Evolutionary conservation across 92 coral and sea anemone genomes (phyloP).

Genomic region (Chrysogorgia sp.): DNA sequence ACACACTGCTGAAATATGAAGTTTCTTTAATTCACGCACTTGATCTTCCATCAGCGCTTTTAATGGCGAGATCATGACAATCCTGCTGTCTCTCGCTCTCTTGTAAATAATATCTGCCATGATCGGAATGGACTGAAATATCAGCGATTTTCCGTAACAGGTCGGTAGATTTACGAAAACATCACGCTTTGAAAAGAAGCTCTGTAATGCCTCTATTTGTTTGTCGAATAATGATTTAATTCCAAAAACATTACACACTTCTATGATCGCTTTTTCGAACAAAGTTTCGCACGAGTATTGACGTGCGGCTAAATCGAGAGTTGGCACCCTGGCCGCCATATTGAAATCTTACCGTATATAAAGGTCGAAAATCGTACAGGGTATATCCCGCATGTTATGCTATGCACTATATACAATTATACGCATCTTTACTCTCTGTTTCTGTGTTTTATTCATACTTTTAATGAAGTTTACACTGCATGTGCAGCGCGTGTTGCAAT

Average conservation of each 20-base stretch:
- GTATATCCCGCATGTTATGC: too few relatives aligned
- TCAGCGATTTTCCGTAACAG: slow-evolving; percentile 17
- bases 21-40: background rate
- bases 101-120: slow-evolving; percentile 9
- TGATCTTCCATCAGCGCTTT: background rate
- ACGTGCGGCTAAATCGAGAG: too few relatives aligned
- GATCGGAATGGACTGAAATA: background rate
- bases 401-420: too few relatives aligned
- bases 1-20: slow-evolving; percentile 7
- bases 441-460: too few relatives aligned
- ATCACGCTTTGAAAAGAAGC: slow-evolving; percentile 9
- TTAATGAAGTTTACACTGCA: too few relatives aligned
- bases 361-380: too few relatives aligned
- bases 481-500: too few relatives aligned
- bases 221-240: background rate
- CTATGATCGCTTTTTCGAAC: background rate
- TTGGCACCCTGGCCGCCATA: too few relatives aligned
- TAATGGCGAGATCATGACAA: background rate
- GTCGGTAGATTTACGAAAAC: slow-evolving; percentile 17
- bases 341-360: too few relatives aligned
- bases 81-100: background rate
- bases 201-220: slow-evolving; percentile 1
- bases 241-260: slow-evolving; percentile 12
- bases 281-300: too few relatives aligned
- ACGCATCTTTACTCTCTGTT: too few relatives aligned